phyloP scores from a whole-genome alignment of 2,888 invertebrate genomes.

The Podotricha telesiphe region DNA sequence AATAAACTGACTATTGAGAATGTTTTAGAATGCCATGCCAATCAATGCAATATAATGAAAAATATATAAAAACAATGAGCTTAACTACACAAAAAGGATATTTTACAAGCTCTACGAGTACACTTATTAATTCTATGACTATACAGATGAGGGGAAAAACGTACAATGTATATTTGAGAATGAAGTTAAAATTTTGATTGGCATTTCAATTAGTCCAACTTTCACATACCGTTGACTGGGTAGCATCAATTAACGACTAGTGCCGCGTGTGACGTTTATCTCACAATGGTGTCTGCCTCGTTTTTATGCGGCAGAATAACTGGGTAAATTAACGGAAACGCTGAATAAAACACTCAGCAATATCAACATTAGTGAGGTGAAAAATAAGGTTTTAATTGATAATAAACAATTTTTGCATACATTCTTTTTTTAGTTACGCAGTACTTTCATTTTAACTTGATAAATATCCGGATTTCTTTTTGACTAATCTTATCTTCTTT shows the following conservation, averaged over 20 bases:
- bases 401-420: too few relatives aligned
- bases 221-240: constrained; percentile 55
- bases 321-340: constrained; percentile 23
- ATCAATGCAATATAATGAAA: constrained; percentile 8
- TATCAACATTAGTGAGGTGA: constrained; percentile 20
- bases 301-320: constrained; percentile 33
- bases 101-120: neutral
- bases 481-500: too few relatives aligned
- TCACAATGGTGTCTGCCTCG: constrained; percentile 37
- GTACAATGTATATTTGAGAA: constrained; percentile 4
- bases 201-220: constrained; percentile 65
- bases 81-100: constrained; percentile 5
- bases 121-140: constrained; percentile 1
- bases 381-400: constrained; percentile 25
- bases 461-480: too few relatives aligned
- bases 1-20: neutral
- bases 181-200: constrained; percentile 54
- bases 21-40: neutral
- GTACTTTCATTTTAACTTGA: too few relatives aligned
- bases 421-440: too few relatives aligned
- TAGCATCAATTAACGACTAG: constrained; percentile 57
- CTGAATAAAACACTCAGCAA: constrained; percentile 20
- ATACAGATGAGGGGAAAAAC: neutral
- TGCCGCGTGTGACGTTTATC: constrained; percentile 39
- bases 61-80: constrained; percentile 1